phyloP scores from a whole-genome alignment of 2,797 vertebrate species.

The Clarias pachynema region DNA sequence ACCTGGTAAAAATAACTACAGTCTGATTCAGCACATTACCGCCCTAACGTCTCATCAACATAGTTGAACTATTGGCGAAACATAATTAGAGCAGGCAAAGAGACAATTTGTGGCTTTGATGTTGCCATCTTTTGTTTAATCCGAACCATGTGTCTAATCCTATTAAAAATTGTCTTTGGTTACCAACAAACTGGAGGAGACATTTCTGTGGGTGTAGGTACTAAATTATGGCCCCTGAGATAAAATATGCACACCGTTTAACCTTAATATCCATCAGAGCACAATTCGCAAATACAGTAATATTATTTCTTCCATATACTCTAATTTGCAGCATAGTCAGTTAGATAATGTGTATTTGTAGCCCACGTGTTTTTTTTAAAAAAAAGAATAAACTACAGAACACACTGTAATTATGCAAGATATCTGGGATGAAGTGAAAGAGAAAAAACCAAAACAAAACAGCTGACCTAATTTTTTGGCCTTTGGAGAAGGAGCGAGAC shows the following conservation, averaged over 20 bases:
- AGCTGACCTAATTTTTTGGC: conserved; percentile 50
- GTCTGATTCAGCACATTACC: conserved; percentile 25
- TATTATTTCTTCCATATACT: not conserved
- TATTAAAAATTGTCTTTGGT: conserved; percentile 30
- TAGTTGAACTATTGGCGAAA: conserved; percentile 25
- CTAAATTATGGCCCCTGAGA: not conserved
- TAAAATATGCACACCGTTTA: not conserved
- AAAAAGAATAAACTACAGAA: not conserved
- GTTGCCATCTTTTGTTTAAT: conserved; percentile 15
- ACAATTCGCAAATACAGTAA: conserved; percentile 8
- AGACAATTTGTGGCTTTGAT: conserved; percentile 17
- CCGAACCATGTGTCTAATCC: conserved; percentile 20
- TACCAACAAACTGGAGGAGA: conserved; percentile 10
- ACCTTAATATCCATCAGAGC: not conserved
- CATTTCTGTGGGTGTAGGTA: not conserved
- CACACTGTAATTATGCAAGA: conserved; percentile 41
- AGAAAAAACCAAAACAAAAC: conserved; percentile 6
- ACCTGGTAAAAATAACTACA: conserved; percentile 43
- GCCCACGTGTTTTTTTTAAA: not conserved
- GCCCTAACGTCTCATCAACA: conserved; percentile 18
- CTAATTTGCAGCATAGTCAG: not conserved
- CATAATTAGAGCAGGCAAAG: conserved; percentile 39
- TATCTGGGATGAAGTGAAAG: conserved; percentile 37
- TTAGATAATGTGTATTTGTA: not conserved
- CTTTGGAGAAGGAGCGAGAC: conserved; percentile 48